These are phyloP conservation scores for Kryptolebias ocellatus DNA, from an alignment of 2,797 vertebrate species.

Conservation along the genomic window DNA sequence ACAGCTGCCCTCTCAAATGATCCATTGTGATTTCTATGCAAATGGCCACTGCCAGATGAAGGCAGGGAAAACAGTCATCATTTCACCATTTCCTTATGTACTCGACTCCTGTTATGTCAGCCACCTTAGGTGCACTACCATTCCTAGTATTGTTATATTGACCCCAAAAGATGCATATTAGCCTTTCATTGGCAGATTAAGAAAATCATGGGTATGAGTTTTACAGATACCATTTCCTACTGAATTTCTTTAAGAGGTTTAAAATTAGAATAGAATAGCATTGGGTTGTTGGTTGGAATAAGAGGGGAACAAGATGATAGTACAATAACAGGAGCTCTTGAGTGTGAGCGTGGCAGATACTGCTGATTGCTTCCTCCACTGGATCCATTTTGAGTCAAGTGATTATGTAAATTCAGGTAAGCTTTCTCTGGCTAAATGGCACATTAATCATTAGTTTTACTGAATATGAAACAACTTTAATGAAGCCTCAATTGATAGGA, in stretches of 20 bases:
- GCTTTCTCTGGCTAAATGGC: conserved; percentile 46
- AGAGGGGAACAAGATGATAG: conserved; percentile 34
- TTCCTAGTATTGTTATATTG: conserved; percentile 68
- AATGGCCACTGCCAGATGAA: conserved; percentile 62
- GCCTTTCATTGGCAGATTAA: conserved; percentile 40
- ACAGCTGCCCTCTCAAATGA: conserved; percentile 77
- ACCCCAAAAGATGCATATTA: conserved; percentile 45
- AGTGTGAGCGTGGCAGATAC: conserved; percentile 49
- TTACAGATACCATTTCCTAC: conserved; percentile 45
- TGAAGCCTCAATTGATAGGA: conserved; percentile 57
- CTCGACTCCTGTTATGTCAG: conserved; percentile 65
- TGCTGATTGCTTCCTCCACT: conserved; percentile 48
- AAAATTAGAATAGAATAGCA: conserved; percentile 66
- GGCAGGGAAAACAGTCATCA: conserved; percentile 74
- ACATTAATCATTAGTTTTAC: conserved; percentile 54
- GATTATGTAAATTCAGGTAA: conserved; percentile 66
- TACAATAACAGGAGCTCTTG: conserved; percentile 52
- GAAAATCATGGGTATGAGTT: conserved; percentile 32
- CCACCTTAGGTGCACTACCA: conserved; percentile 54
- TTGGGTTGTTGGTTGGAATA: conserved; percentile 38
- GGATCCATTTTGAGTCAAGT: conserved; percentile 56
- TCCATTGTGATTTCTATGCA: conserved; percentile 71
- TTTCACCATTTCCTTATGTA: conserved; percentile 58
- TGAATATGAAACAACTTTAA: conserved; percentile 50
- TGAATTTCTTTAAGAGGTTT: conserved; percentile 47